Evolutionary conservation across 2,888 invertebrate species (phyloP), one percentile per base, ranked within the genome.

Genomic region (Thereva unica): DNA sequence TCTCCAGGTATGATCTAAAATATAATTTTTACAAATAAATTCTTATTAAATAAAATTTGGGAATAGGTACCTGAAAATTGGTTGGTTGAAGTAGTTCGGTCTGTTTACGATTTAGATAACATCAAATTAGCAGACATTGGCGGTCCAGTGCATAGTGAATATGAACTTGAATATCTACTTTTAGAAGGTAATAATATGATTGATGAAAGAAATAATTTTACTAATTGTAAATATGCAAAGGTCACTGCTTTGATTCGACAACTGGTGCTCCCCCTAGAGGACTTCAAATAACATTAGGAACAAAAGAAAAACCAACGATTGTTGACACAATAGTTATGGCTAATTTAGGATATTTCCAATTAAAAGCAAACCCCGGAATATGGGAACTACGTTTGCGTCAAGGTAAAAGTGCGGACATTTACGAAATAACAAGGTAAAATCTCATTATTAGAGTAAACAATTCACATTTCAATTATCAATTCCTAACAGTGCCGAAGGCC

Each of bases 281-380:
- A 0, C 84, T 99, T n/a, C 99, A 99, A 82, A 91, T 99, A 68
- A 92, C 93, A 4, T 83, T 99, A 56, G 97, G 97, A 52, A 92
- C 94, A 0, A 87, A 90, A 69, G 85, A 84, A n/a, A 83, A 86
- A 67, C 89, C 92, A 0, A 87, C 89, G 5, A 85, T 89, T 72
- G 91, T 93, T 73, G 99, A 99, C 81, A 99, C 99, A 12, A 98
- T 98, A 73, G 98, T 99, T n/a, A 99, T 99, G 99, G 98, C 98
- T 5, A 99, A 99, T 82, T 85, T 99, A 73, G 99, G 99, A 9
- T 99, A 99, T 82, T 98, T 99, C 84, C 95, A 96, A 82, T 83
- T 99, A 40, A 98, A 98, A 82, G 98, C 98, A 0, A 95, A 93
- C 79, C 98, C 99, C 1, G 99, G 99, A 0, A 93, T 95, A 7